phyloP scores from a whole-genome alignment of 2,797 vertebrate species.

The Scleropages formosus region DNA sequence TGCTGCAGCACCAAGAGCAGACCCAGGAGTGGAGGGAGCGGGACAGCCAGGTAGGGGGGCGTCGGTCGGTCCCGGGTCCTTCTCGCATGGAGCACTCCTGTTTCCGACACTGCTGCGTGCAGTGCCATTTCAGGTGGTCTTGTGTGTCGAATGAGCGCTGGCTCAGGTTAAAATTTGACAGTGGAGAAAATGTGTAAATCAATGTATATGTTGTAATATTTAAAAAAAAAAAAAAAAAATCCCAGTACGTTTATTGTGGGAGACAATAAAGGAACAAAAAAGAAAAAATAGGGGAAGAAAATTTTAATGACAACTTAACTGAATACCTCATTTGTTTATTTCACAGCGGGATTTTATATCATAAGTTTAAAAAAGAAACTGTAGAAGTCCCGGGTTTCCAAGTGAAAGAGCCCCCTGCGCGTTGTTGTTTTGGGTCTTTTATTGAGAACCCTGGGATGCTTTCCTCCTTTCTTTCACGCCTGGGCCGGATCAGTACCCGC shows the following conservation, averaged over 20 bases:
- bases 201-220: slow-evolving; percentile 21
- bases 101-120: slow-evolving; percentile 5
- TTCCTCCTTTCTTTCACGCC: slow-evolving; percentile 58
- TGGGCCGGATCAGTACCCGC: slow-evolving; percentile 39
- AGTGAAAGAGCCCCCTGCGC: slow-evolving; percentile 67
- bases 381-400: slow-evolving; percentile 78
- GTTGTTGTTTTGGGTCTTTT: slow-evolving; percentile 70
- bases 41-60: slow-evolving; percentile 86
- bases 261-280: neutral
- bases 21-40: slow-evolving; percentile 85
- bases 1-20: slow-evolving; percentile 84
- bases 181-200: neutral
- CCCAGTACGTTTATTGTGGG: neutral
- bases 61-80: neutral
- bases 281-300: slow-evolving; percentile 2
- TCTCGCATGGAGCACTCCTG: neutral
- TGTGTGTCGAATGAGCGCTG: neutral
- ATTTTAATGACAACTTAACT: slow-evolving; percentile 33
- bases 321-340: slow-evolving; percentile 28
- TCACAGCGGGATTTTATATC: slow-evolving; percentile 49
- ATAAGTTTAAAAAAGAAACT: slow-evolving; percentile 70
- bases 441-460: slow-evolving; percentile 67
- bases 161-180: neutral
- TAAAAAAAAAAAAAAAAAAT: no score
- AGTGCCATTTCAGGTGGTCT: neutral